Evolutionary conservation across 2,113 vertebrate species (phyloP).

Genomic region (Solea senegalensis): DNA sequence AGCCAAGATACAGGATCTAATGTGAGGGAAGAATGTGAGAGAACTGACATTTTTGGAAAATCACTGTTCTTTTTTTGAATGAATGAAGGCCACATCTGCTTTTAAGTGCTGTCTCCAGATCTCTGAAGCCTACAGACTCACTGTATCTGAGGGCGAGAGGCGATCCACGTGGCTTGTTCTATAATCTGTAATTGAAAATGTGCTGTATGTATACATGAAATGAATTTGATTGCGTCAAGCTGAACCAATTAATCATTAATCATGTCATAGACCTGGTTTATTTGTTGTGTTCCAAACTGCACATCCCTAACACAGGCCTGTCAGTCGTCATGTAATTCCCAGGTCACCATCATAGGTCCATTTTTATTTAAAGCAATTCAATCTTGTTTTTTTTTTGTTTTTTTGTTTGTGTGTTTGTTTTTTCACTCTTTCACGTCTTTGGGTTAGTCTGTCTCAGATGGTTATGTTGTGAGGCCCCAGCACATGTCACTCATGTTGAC

Average conservation of each 20-base stretch:
- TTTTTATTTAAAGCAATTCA: conserved; percentile 31
- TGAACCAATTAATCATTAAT: too few species aligned
- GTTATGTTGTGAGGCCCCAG: conserved; percentile 53
- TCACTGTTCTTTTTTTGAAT: too few species aligned
- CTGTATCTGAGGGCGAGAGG: too few species aligned
- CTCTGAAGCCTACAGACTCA: too few species aligned
- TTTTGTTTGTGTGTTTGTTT: background rate
- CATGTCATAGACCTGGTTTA: background rate
- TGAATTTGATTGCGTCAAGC: too few species aligned
- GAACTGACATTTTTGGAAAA: too few species aligned
- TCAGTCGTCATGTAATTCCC: background rate
- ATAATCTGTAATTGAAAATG: too few species aligned
- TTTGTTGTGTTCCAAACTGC: background rate
- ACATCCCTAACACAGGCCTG: background rate
- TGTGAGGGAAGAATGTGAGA: background rate
- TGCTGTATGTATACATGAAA: too few species aligned
- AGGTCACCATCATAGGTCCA: conserved; percentile 16
- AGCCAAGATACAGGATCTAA: background rate
- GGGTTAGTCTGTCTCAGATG: conserved; percentile 45
- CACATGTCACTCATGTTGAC: conserved; percentile 75
- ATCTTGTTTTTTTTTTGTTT: conserved; percentile 5
- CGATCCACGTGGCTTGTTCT: too few species aligned
- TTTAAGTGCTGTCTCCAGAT: too few species aligned
- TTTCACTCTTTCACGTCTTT: conserved; percentile 17
- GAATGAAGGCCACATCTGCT: too few species aligned